phyloP scores from a whole-genome alignment of 2,113 vertebrate species.

The Poecilia latipinna region DNA sequence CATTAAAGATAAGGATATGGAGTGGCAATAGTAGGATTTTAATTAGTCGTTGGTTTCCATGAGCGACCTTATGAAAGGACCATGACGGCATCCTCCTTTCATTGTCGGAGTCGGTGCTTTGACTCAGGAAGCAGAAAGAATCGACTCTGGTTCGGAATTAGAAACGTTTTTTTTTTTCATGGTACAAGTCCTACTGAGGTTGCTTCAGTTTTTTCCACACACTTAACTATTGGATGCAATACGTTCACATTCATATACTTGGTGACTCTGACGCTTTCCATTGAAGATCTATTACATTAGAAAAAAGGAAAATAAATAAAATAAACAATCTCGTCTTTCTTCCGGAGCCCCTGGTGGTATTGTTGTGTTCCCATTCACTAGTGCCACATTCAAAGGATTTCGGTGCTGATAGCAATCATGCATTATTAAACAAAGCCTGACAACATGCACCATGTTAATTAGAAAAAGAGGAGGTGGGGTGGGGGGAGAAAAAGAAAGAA shows the following conservation, averaged over 20 bases:
- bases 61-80: neutral
- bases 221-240: constrained; percentile 1
- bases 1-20: neutral
- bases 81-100: neutral
- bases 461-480: constrained; percentile 63
- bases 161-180: neutral
- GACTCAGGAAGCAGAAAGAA: neutral
- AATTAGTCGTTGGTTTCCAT: neutral
- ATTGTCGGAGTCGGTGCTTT: neutral
- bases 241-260: constrained; percentile 33
- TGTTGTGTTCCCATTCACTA: constrained; percentile 77
- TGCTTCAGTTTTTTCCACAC: constrained; percentile 22
- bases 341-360: constrained; percentile 67
- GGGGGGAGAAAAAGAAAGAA: constrained; percentile 48
- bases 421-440: constrained; percentile 82
- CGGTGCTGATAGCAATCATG: constrained; percentile 78
- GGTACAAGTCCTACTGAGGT: neutral
- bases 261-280: constrained; percentile 48
- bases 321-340: constrained; percentile 64
- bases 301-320: constrained; percentile 2
- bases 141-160: neutral
- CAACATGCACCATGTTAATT: constrained; percentile 80
- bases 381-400: constrained; percentile 75
- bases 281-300: constrained; percentile 64
- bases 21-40: neutral